Percentiles rank a stretch among this genome's conserved stretches.
Conservation (phyloP, 2,797 vertebrate genomes). For the Anguilla pacifica region DNA sequence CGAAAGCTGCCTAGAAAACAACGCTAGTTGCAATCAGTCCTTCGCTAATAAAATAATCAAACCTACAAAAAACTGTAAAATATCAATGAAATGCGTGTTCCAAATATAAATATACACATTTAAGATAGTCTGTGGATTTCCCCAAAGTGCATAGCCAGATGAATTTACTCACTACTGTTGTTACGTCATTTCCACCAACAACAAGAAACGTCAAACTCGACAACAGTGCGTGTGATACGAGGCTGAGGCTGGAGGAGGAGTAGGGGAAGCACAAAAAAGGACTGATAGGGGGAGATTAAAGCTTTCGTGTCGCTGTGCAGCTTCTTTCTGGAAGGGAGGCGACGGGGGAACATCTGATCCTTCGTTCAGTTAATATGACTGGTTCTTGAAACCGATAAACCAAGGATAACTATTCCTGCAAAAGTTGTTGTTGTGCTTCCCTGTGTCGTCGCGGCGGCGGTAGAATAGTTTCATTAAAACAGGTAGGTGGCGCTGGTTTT, state of each 20-base stretch:
- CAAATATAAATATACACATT: background rate
- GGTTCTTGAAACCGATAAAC: constrained; percentile 26
- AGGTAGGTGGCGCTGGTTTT: constrained; percentile 62
- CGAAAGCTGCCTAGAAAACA: background rate
- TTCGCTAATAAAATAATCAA: background rate
- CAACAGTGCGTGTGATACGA: constrained; percentile 42
- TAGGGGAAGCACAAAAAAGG: constrained; percentile 38
- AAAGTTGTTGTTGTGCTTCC: constrained; percentile 54
- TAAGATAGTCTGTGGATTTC: background rate
- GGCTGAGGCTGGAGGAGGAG: constrained; percentile 48
- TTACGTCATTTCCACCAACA: constrained; percentile 73
- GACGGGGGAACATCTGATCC: constrained; percentile 7
- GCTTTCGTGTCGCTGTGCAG: constrained; percentile 36
- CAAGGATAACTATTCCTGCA: constrained; percentile 47
- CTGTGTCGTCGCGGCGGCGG: constrained; percentile 65
- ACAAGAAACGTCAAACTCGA: constrained; percentile 68
- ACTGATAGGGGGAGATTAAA: constrained; percentile 42
- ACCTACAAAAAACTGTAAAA: background rate
- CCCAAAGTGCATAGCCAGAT: background rate
- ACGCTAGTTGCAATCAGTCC: background rate
- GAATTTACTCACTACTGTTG: background rate
- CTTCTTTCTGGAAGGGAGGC: constrained; percentile 26
- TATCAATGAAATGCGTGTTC: background rate
- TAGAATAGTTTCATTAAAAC: constrained; percentile 58
- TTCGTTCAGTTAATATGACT: constrained; percentile 47